Base-by-base conservation (phyloP, 2,888 invertebrate species). In the Troides aeacus region DNA sequence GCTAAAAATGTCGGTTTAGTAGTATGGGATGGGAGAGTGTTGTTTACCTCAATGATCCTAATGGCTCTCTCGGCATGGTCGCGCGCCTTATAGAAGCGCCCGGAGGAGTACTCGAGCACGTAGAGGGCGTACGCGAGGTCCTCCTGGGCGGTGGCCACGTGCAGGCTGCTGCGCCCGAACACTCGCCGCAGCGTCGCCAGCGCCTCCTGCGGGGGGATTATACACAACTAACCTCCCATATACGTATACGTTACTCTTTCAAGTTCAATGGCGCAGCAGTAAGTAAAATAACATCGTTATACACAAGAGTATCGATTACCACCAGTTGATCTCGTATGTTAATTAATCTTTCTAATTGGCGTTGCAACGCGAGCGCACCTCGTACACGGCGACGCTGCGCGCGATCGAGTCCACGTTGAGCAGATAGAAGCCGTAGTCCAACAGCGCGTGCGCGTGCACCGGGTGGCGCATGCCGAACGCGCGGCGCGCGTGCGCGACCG, bases 41-140 rank as follows among this genome's bases (percentile, higher is more conserved):
- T 39, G 10, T 39, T 7, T 69, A 90, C 91, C 84, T 95, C 94
- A 93, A 98, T 95, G 72, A 97, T 97, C 61, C 94, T 90, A 66
- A 98, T 97, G 39, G 98, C 97, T 76, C 94, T 94, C 81, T 97
- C 96, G 50, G 97, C 96, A 89, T 98, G 96, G 75, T 96, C 95
- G 74, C 97, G 93, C 39, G 98, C 97, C 86, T 95, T 94, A 78
- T 94, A 94, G 88, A 98, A 98, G 76, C 96, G 94, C 0, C 98
- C 98, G 0, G 97, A 96, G 79, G 96, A 97, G 87, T 98, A 98
- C 88, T 98, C 98, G 69, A 96, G 95, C 62, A 98, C 98, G 86
- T 98, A 99, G 17, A 97, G 95, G 62, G 98, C 97, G 89, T 98
- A 99, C 0, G 98, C 97, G 61, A 98, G 93, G 90, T 98, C 98